phyloP scores from a whole-genome alignment of 2,888 invertebrate species.

The Platerodrilus igneus region DNA sequence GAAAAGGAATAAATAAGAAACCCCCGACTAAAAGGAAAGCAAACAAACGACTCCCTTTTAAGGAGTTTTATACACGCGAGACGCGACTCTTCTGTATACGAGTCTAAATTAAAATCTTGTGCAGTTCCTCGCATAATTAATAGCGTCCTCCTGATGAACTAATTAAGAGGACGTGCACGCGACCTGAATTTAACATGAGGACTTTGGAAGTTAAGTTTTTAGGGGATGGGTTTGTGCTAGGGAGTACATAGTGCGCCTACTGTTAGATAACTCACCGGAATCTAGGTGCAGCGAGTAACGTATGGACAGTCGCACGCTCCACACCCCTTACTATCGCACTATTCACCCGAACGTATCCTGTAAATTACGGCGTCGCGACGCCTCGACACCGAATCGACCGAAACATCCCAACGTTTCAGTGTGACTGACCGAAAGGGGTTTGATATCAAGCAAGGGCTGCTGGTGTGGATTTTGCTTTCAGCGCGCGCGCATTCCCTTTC shows the following conservation, averaged over 20 bases:
- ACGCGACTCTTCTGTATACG: slow-evolving; percentile 9
- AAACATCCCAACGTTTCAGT: too few relatives aligned
- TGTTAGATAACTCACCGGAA: too few relatives aligned
- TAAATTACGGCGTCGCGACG: too few relatives aligned
- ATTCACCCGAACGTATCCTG: too few relatives aligned
- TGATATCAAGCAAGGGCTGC: slow-evolving; percentile 34
- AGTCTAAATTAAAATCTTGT: slow-evolving; percentile 19
- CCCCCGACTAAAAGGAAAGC: slow-evolving; percentile 5
- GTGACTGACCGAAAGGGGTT: slow-evolving; percentile 37
- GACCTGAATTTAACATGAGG: slow-evolving; percentile 18
- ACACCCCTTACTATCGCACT: too few relatives aligned
- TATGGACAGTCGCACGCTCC: too few relatives aligned
- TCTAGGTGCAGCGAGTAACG: too few relatives aligned
- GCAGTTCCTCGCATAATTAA: slow-evolving; percentile 13
- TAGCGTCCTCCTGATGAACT: slow-evolving; percentile 16
- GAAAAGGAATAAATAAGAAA: slow-evolving; percentile 12
- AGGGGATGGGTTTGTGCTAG: not conserved
- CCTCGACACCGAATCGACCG: too few relatives aligned
- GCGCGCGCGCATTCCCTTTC: slow-evolving; percentile 36
- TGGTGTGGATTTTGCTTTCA: slow-evolving; percentile 31
- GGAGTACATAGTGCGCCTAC: too few relatives aligned
- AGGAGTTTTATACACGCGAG: slow-evolving; percentile 14
- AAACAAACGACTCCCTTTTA: slow-evolving; percentile 14
- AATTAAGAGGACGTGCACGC: slow-evolving; percentile 16
- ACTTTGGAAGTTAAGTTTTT: not conserved